Evolutionary conservation across 2,888 invertebrate species (phyloP).

Genomic region (Aplocera efformata): DNA sequence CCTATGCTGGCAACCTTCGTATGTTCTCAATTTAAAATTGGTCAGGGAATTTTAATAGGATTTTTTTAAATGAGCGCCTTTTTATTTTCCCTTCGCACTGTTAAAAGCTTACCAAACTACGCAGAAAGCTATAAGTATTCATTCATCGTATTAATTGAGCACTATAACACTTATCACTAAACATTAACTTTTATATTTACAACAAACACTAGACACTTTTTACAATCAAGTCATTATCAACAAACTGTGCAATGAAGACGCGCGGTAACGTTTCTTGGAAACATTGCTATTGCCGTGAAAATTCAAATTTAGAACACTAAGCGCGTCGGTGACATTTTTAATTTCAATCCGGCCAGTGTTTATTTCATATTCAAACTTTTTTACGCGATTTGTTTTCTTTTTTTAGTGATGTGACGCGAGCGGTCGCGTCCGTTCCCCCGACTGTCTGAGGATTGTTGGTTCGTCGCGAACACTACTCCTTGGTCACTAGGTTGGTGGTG

Average conservation of each 20-base stretch:
- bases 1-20: constrained; percentile 5
- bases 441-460: constrained; percentile 38
- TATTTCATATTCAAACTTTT: constrained; percentile 41
- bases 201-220: constrained; percentile 5
- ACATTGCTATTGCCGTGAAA: constrained; percentile 48
- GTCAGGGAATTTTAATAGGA: too few species aligned
- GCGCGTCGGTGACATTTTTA: constrained; percentile 47
- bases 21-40: too few species aligned
- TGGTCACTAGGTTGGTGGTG: constrained; percentile 55
- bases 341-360: constrained; percentile 45
- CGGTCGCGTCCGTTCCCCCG: constrained; percentile 59
- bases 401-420: constrained; percentile 35
- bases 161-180: constrained; percentile 9
- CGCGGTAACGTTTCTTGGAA: constrained; percentile 18
- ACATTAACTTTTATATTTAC: constrained; percentile 9
- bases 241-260: constrained; percentile 10
- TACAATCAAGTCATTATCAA: constrained; percentile 24
- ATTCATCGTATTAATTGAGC: constrained; percentile 15
- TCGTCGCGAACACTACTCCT: constrained; percentile 47
- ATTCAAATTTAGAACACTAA: constrained; percentile 52
- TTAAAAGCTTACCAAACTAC: constrained; percentile 18
- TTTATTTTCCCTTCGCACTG: constrained; percentile 20
- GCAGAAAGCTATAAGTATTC: background rate
- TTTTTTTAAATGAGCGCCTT: background rate
- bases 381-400: constrained; percentile 31